Evolutionary conservation across 2,888 invertebrate genomes (phyloP), one percentile per base, ranked within the genome.

Genomic region (Drosophila pegasa): DNA sequence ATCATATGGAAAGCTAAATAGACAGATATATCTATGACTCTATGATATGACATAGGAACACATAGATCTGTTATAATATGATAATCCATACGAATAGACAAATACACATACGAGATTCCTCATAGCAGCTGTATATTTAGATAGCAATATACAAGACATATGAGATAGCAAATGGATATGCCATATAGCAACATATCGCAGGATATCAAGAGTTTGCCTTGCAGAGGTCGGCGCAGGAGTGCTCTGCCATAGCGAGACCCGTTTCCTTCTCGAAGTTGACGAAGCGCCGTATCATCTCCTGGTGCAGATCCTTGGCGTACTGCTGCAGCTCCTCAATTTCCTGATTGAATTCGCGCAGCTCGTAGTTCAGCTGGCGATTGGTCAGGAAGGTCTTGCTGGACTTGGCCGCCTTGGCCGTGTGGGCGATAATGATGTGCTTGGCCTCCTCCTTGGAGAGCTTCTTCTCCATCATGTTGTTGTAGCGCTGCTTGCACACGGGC

Each of bases 251-350:
- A 16, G 29, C 10, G 1, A n/a, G 2, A 10, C 8, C 41, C n/a
- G 22, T 3, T 10, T 55, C 50, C 0, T 37, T n/a, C 10, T 25
- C 37, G 10, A 38, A 38, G 18, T 0, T 10, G n/a, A 1, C 20
- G 1, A 31, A 56, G 27, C 78, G 78, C 3, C 45, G 40, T 1
- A n/a, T 1, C 35, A 68, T 60, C 12, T 71, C 76, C 6, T 8
- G 1, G 16, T 22, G 33, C n/a, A 87, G 38, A 22, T 83, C 81
- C 0, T 60, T 16, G 3, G 41, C 43, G 6, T 58, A 78, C 0
- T 60, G 25, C 7, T 27, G 7, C 0, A 86, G n/a, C 33, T 76
- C 69, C 3, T 50, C 12, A 33, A 80, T 25, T 25, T 83, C 78
- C 0, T 18, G 7, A 1, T 29, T 9, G 2, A 86, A 68, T 7